phyloP scores from a whole-genome alignment of 2,797 vertebrate species.

The Manis pentadactyla region DNA sequence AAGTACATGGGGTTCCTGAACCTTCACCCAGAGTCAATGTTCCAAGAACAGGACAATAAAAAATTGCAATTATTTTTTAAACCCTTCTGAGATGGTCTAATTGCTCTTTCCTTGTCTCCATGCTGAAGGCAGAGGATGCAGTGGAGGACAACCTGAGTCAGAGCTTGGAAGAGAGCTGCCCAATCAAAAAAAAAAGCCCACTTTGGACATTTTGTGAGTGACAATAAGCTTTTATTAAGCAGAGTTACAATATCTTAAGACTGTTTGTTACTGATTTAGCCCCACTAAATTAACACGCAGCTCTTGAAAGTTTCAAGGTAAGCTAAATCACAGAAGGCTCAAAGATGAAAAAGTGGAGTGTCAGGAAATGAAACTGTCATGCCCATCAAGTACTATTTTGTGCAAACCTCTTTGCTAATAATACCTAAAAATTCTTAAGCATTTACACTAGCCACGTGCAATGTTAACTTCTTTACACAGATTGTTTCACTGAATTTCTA shows the following conservation, averaged over 20 bases:
- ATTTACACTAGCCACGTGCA: neutral
- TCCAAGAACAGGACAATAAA: neutral
- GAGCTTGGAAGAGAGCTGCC: neutral
- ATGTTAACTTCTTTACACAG: neutral
- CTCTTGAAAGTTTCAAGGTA: neutral
- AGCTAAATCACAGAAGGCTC: neutral
- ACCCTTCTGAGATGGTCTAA: neutral
- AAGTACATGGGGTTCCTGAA: neutral
- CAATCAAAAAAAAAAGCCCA: neutral
- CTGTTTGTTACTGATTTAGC: neutral
- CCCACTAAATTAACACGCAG: neutral
- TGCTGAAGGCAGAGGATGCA: neutral
- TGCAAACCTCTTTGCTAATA: neutral
- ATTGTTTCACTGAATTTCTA: neutral
- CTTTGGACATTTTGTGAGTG: neutral
- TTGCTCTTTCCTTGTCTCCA: neutral
- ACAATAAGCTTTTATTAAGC: neutral
- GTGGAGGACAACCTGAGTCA: neutral
- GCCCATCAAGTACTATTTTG: neutral
- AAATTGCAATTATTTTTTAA: neutral
- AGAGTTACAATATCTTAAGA: neutral
- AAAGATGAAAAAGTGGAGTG: neutral
- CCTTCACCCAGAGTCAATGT: neutral
- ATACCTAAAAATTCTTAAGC: neutral
- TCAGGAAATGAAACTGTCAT: neutral